Evolutionary conservation across 2,888 invertebrate species (phyloP), one percentile per base, ranked within the genome.

Genomic region (Campopleginae sp.): DNA sequence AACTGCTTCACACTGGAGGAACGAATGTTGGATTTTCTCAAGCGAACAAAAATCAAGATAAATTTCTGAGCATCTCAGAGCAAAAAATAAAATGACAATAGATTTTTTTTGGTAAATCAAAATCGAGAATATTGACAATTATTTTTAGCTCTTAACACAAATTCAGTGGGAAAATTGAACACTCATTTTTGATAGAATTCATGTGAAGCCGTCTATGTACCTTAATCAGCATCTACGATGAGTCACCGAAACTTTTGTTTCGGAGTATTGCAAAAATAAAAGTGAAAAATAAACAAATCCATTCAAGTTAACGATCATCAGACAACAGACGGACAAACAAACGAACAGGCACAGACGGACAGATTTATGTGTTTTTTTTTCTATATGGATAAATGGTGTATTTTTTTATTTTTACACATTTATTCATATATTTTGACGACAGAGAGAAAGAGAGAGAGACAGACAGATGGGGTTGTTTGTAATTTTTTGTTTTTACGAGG

Each of bases 281-380:
- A 76, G 54, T 79, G 19, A 51, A 58, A 72, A 51, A 77, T 31
- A 80, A 79, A 80, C 27, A 65, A 77, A 79, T 61, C 10, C 86
- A 89, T 88, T 90, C 88, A 91, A 89, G 89, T 88, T 89, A 91
- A 91, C 89, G 89, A 87, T 87, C 86, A 88, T 86, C 88, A 88
- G 58, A 86, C 82, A 87, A 88, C 86, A 89, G 85, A 87, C 87
- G 87, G 86, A 87, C 88, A 89, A 85, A 91, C 91, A 91, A 82
- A 90, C 88, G 89, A 90, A 91, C 90, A 91, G 87, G 87, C 87
- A 87, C 84, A 88, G 87, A 86, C 85, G 85, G 86, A 85, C 66
- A 84, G 23, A 84, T 71, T 42, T 58, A 46, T 70, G 75, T 79
- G 51, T 74, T 42, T 51, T 75, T 75, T 68, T 70, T 31, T 51